phyloP scores from a whole-genome alignment of 2,888 invertebrate genomes.

The Odontocerum albicorne region DNA sequence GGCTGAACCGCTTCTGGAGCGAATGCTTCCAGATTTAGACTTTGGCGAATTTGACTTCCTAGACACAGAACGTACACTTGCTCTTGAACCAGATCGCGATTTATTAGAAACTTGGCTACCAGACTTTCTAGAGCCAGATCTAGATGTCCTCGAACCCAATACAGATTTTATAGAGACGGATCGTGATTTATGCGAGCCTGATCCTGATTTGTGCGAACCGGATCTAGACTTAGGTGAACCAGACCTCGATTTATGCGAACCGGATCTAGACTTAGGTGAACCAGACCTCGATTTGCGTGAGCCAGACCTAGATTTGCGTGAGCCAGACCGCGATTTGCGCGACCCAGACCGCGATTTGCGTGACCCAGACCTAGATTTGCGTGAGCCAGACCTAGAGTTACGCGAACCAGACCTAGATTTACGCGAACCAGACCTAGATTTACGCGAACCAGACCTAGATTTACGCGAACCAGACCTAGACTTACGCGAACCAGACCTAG shows the following conservation, averaged over 20 bases:
- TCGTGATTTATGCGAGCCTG: conserved; percentile 38
- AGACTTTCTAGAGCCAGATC: conserved; percentile 37
- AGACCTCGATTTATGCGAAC: conserved; percentile 33
- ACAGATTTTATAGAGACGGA: conserved; percentile 38
- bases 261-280: conserved; percentile 35
- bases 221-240: conserved; percentile 35
- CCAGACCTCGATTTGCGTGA: conserved; percentile 36
- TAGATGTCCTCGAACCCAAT: conserved; percentile 39
- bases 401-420: conserved; percentile 40
- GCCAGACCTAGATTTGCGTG: conserved; percentile 39
- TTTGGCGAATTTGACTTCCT: conserved; percentile 40
- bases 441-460: conserved; percentile 39
- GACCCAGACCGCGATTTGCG: conserved; percentile 35
- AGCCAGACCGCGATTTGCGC: conserved; percentile 39
- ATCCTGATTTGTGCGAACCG: conserved; percentile 39
- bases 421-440: conserved; percentile 35
- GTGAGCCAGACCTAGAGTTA: conserved; percentile 21
- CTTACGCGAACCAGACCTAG: conserved; percentile 39
- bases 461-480: conserved; percentile 40
- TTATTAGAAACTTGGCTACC: conserved; percentile 28
- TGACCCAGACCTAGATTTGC: conserved; percentile 40
- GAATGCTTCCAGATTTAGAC: conserved; percentile 39
- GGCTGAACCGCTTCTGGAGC: conserved; percentile 38
- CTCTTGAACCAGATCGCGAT: conserved; percentile 33
- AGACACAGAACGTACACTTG: conserved; percentile 38